Conservation (phyloP, 37 sponge, comb jelly and placozoan genomes). For the Theonella swinhoei region DNA sequence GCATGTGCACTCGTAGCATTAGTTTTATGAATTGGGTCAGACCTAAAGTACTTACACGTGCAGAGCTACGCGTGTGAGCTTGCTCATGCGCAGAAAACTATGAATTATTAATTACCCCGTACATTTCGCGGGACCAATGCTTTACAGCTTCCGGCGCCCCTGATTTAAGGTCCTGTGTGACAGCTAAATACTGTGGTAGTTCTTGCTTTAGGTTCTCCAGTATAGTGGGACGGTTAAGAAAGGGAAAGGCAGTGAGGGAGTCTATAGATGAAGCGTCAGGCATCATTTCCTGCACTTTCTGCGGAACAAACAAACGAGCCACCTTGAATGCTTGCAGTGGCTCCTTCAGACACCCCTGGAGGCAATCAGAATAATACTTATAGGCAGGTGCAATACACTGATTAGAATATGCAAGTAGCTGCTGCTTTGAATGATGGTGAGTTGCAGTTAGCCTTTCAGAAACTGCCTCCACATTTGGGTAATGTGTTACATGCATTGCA, state of each 20-base stretch:
- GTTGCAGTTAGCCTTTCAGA: background rate
- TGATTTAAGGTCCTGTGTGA: too few species aligned
- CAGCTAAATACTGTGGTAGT: slow-evolving; percentile 17
- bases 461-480: slow-evolving; percentile 13
- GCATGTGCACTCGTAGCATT: too few species aligned
- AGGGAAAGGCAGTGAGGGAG: slow-evolving; percentile 10
- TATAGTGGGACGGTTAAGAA: background rate
- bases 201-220: background rate
- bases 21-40: too few species aligned
- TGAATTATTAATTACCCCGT: too few species aligned
- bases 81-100: too few species aligned
- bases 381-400: slow-evolving; percentile 16
- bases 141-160: too few species aligned
- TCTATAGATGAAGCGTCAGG: slow-evolving; percentile 10
- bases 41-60: too few species aligned
- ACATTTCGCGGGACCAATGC: too few species aligned
- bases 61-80: too few species aligned
- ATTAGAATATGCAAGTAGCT: slow-evolving; percentile 11
- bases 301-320: slow-evolving; percentile 30
- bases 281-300: background rate
- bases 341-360: background rate
- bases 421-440: background rate
- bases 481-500: slow-evolving; percentile 11
- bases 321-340: slow-evolving; percentile 35
- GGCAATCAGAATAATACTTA: slow-evolving; percentile 4